Percentiles rank a stretch among this genome's conserved stretches.
These are phyloP conservation scores for Sweltsa coloradensis DNA, from an alignment of 1,140 invertebrate species.

Conservation along the genomic window DNA sequence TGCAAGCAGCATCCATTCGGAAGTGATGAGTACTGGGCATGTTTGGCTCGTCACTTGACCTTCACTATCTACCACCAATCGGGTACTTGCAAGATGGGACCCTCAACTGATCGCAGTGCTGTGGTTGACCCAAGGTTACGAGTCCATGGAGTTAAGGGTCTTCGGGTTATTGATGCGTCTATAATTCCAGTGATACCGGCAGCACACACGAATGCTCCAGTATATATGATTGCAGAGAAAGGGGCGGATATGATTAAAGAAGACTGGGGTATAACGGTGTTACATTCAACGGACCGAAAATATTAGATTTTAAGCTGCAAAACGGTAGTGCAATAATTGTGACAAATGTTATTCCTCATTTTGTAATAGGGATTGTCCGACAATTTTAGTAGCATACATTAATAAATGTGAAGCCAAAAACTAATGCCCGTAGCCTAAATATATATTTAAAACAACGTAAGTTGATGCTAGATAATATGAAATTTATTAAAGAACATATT, in stretches of 20 bases:
- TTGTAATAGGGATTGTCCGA: too few relatives aligned
- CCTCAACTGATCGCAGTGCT: conserved; percentile 39
- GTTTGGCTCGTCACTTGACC: conserved; percentile 44
- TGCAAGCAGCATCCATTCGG: conserved; percentile 32
- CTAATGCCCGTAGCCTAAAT: too few relatives aligned
- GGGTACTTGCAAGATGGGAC: conserved; percentile 69
- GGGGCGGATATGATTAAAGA: conserved; percentile 57
- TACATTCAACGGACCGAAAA: too few relatives aligned
- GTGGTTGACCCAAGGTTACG: conserved; percentile 53
- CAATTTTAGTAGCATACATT: too few relatives aligned
- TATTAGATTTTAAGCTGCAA: too few relatives aligned
- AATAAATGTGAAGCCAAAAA: too few relatives aligned
- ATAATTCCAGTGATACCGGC: conserved; percentile 62
- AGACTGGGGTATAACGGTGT: conserved; percentile 32
- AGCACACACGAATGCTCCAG: conserved; percentile 64
- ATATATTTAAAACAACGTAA: too few relatives aligned
- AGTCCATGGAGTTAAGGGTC: conserved; percentile 49
- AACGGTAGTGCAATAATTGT: too few relatives aligned
- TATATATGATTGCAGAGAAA: conserved; percentile 69
- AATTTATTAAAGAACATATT: too few relatives aligned
- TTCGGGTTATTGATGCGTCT: conserved; percentile 67
- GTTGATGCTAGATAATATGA: too few relatives aligned
- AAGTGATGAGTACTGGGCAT: conserved; percentile 47
- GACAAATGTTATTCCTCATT: too few relatives aligned
- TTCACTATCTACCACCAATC: conserved; percentile 55